Conservation (phyloP, 2,888 invertebrate genomes). For the Orthosia incerta region DNA sequence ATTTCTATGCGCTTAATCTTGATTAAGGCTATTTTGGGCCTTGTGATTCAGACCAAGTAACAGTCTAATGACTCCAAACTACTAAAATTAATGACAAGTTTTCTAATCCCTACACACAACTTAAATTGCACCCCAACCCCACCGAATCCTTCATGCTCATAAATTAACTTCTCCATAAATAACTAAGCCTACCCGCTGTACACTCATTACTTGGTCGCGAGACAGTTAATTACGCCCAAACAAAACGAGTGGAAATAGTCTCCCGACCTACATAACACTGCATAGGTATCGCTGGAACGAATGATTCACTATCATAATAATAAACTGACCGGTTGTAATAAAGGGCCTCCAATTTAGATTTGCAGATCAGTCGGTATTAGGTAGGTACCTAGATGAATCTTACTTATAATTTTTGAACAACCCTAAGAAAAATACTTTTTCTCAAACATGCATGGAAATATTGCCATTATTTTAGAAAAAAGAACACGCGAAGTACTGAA, state of each 20-base stretch:
- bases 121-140: neutral
- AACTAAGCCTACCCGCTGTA: constrained; percentile 5
- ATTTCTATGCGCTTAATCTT: no score
- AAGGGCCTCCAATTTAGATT: constrained; percentile 12
- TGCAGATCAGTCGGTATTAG: neutral
- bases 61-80: no score
- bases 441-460: no score
- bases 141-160: neutral
- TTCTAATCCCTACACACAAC: neutral
- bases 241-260: constrained; percentile 54
- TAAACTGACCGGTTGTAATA: constrained; percentile 17
- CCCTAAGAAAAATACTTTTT: no score
- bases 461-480: no score
- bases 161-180: constrained; percentile 23
- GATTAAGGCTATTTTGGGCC: no score
- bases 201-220: constrained; percentile 31
- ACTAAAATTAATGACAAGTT: neutral
- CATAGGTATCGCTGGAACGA: constrained; percentile 20
- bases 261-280: constrained; percentile 54
- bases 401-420: no score
- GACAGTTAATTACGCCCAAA: constrained; percentile 54
- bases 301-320: constrained; percentile 42
- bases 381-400: no score
- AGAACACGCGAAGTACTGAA: no score
- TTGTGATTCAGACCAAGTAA: no score